Base-by-base conservation (phyloP, 2,113 vertebrate genomes). In the Terrapene triunguis region DNA sequence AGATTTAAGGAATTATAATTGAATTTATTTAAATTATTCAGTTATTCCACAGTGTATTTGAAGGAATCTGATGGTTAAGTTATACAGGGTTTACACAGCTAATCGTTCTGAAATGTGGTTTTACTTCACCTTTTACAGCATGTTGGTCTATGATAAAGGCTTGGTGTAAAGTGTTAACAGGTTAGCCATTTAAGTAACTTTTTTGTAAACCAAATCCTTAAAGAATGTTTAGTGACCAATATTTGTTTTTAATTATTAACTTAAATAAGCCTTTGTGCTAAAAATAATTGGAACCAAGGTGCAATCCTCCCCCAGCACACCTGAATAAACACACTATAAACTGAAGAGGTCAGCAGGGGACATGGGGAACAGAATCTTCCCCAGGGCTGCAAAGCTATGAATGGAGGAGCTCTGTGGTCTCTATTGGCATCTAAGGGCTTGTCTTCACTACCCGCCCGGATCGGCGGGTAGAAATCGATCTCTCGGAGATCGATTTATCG, bases 361-460 rank as follows among this genome's bases (percentile, higher is more conserved):
- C 0, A 16, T 0, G 3, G 7, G 21, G 13, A 13, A 83, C 32
- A 83, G 5, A 0, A 84, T 7, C 27, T 57, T 14, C 0, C 2
- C 14, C 3, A 4, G 69, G 14, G 81, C 38, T 57, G 27, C 81
- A 32, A 57, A 59, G 38, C 9, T 62, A 19, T 57, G 25, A 29
- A 16, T 47, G 22, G 25, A 78, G 74, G 25, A 78, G 42, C 25
- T 29, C 42, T 27, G 24, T 25, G n/a, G 9, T 44, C 42, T 25
- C 42, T 27, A 78, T 12, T 78, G 74, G 74, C 42, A 27, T 47
- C 25, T 44, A 44, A 44, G 44, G 44, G 44, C 44, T 44, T 44
- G 44, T 44, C 44, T 44, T 44, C 44, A 44, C 44, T 44, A 44
- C 44, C 44, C 6, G 44, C 44, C 44, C 44, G 6, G 44, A 44